Evolutionary conservation across 2,113 vertebrate species (phyloP), one percentile per base, ranked within the genome.

Genomic region (Tragelaphus scriptus): DNA sequence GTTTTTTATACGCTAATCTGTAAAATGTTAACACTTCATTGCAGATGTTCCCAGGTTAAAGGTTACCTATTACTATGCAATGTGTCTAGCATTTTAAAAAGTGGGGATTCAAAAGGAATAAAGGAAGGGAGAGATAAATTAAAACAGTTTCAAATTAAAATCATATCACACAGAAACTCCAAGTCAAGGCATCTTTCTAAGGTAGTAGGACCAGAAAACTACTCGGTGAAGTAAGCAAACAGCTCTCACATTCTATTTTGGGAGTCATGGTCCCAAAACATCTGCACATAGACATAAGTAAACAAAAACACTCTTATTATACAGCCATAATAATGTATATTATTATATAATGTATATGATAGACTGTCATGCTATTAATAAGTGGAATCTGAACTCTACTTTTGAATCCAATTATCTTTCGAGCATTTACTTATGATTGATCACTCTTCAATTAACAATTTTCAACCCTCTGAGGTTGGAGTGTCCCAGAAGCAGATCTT

Each of bases 81-180:
- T n/a, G 44, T 77, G 94, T 81, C 79, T 93, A 81, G 58, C 16
- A 15, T 85, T 77, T 65, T 47, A 23, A 68, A 75, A 91, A 80
- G 30, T 58, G 81, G 13, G 25, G 17, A 94, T 84, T 84, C 26
- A 8, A 77, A 96, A 79, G 75, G n/a, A 86, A 90, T 23, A 92
- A 94, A 90, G 85, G 36, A 92, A 56, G 23, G 44, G 9, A 90
- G 36, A 93, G 85, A 36, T 56, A 65, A 93, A 56, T 40, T 36
- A 47, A 82, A 87, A 63, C 25, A 65, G 87, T 58, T 86, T 85
- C 55, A 53, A 89, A 97, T 65, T 91, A 53, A 97, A 98, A 77
- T 85, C 36, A 17, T 17, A 95, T 44, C 47, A 81, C 13, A 75
- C 28, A 49, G 17, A 95, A 91, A 59, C 49, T 84, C 86, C 71